Evolutionary conservation across 2,888 invertebrate species (phyloP).

Genomic region (Argyresthia albistria): DNA sequence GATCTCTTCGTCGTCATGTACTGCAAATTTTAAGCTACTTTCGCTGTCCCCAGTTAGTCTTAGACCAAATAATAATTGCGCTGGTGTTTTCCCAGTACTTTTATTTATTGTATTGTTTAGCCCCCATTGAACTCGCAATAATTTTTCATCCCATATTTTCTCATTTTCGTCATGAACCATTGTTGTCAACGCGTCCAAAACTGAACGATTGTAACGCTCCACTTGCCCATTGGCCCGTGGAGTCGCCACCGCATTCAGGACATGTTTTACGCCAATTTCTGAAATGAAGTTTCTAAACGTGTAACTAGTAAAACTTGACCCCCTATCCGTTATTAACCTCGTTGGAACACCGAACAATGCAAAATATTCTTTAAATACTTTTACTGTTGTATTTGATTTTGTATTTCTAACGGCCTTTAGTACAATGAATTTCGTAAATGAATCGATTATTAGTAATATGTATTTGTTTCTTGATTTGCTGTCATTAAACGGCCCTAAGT

Average conservation of each 20-base stretch:
- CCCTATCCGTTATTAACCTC: constrained; percentile 9
- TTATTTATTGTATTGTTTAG: constrained; percentile 2
- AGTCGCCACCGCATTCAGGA: constrained; percentile 6
- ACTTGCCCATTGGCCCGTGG: constrained; percentile 10
- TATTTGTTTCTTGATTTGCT: constrained; percentile 12
- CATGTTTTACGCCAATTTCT: constrained; percentile 4
- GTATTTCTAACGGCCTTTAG: constrained; percentile 11
- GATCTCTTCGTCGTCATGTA: not conserved
- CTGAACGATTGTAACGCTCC: constrained; percentile 7
- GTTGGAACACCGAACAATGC: constrained; percentile 8
- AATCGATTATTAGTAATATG: constrained; percentile 11
- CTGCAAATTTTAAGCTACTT: not conserved
- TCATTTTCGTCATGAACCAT: constrained; percentile 3
- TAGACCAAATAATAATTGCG: constrained; percentile 25
- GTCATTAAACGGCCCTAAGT: constrained; percentile 13
- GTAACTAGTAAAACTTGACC: constrained; percentile 8
- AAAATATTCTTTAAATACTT: constrained; percentile 6
- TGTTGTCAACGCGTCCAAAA: constrained; percentile 5
- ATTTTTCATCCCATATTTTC: not conserved
- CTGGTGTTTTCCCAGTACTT: constrained; percentile 11
- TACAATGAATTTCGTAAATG: constrained; percentile 11
- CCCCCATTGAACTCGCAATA: not conserved
- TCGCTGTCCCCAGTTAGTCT: not conserved
- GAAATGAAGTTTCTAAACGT: constrained; percentile 5
- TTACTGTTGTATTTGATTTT: constrained; percentile 8